Percentiles rank a stretch among this genome's conserved stretches.
These are phyloP conservation scores for Heliocidaris erythrogramma DNA, from an alignment of 35 echinoderm and acorn worm genomes.

Conservation along the genomic window DNA sequence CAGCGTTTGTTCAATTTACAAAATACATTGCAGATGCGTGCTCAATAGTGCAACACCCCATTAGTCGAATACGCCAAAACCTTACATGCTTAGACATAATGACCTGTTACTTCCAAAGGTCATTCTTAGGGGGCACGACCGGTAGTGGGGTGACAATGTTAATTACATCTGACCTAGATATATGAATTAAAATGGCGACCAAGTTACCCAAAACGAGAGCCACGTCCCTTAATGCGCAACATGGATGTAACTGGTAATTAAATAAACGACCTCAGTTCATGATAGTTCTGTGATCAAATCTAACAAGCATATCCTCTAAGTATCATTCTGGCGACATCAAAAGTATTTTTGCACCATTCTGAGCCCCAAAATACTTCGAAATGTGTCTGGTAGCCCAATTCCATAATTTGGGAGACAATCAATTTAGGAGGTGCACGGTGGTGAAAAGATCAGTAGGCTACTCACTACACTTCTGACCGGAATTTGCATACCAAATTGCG, in stretches of 20 bases:
- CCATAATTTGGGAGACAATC: not conserved
- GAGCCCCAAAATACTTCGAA: not conserved
- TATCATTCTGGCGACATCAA: not conserved
- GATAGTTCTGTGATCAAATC: not conserved
- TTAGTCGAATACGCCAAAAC: no score
- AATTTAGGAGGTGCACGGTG: not conserved
- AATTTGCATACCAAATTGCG: not conserved
- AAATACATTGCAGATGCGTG: no score
- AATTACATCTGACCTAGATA: constrained; percentile 3
- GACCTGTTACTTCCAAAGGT: not conserved
- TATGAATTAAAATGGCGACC: not conserved
- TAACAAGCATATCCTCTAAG: not conserved
- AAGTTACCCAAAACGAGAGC: not conserved
- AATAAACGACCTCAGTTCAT: not conserved
- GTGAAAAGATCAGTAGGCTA: not conserved
- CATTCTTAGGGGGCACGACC: not conserved
- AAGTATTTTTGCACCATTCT: not conserved
- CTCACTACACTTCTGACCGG: not conserved
- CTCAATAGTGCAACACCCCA: no score
- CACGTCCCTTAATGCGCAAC: not conserved
- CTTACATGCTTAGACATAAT: no score
- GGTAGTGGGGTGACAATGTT: not conserved
- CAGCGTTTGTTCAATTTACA: no score
- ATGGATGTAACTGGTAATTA: not conserved
- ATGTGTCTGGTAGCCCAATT: not conserved